phyloP scores from a whole-genome alignment of 2,113 vertebrate genomes.

The Campylomormyrus tamandua region DNA sequence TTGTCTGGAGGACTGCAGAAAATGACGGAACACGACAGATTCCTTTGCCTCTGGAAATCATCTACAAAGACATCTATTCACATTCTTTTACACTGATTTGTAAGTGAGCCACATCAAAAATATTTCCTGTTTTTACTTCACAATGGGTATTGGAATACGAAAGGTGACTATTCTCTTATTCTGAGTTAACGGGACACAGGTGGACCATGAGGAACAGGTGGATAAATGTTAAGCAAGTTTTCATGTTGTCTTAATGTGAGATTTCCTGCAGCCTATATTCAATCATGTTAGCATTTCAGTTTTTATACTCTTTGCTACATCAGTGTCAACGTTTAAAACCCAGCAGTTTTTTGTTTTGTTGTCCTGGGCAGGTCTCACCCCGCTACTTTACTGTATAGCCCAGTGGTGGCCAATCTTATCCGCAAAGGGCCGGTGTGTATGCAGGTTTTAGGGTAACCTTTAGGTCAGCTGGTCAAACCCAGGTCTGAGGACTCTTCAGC shows the following conservation, averaged over 20 bases:
- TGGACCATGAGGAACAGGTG: not conserved
- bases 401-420: no score
- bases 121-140: not conserved
- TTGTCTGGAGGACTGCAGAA: not conserved
- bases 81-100: not conserved
- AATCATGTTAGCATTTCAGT: not conserved
- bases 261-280: not conserved
- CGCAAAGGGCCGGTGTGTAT: no score
- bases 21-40: not conserved
- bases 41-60: not conserved
- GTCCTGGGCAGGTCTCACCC: no score
- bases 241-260: not conserved
- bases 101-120: not conserved
- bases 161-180: not conserved
- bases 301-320: not conserved
- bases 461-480: no score
- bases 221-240: not conserved
- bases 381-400: no score
- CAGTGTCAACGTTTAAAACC: not conserved
- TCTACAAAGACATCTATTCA: not conserved
- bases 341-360: not conserved
- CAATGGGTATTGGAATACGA: not conserved
- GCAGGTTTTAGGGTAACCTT: no score
- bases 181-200: not conserved
- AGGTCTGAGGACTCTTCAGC: no score